phyloP scores from a whole-genome alignment of 23 tunicate species.

The Halocynthia roretzi region DNA sequence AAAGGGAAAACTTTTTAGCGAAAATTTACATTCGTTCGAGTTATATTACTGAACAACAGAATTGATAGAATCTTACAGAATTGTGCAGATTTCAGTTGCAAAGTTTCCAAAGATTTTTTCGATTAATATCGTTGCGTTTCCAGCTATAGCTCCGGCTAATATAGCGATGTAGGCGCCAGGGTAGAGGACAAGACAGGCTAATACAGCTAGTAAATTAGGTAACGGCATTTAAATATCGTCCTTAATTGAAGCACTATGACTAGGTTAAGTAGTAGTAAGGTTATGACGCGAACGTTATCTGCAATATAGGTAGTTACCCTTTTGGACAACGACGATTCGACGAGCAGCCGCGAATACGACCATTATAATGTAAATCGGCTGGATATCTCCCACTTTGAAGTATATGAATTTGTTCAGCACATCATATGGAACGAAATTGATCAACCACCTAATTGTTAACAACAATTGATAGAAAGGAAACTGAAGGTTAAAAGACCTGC shows the following conservation, averaged over 20 bases:
- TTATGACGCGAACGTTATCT: no score
- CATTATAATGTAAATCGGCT: slow-evolving; percentile 49
- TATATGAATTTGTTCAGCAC: slow-evolving; percentile 48
- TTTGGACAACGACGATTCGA: slow-evolving; percentile 30
- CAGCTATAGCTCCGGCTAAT: slow-evolving; percentile 69
- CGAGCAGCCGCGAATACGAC: slow-evolving; percentile 41
- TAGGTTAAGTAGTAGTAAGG: no score
- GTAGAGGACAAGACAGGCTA: slow-evolving; percentile 36
- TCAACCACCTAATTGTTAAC: slow-evolving; percentile 54
- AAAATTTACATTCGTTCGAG: no score
- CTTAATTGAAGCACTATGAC: no score
- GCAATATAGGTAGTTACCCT: slow-evolving; percentile 15
- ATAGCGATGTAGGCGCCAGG: slow-evolving; percentile 76
- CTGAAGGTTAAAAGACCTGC: neutral
- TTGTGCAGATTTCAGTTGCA: slow-evolving; percentile 36
- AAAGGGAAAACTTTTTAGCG: no score
- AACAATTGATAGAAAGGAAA: neutral
- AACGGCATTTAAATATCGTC: neutral
- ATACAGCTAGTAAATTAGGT: slow-evolving; percentile 33
- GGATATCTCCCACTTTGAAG: slow-evolving; percentile 57
- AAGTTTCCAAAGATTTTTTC: slow-evolving; percentile 72
- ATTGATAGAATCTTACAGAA: slow-evolving; percentile 15
- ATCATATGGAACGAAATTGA: slow-evolving; percentile 60
- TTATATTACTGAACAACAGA: no score
- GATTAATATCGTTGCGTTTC: slow-evolving; percentile 51